Evolutionary conservation across 2,113 vertebrate genomes (phyloP).

Genomic region (Lepus europaeus): DNA sequence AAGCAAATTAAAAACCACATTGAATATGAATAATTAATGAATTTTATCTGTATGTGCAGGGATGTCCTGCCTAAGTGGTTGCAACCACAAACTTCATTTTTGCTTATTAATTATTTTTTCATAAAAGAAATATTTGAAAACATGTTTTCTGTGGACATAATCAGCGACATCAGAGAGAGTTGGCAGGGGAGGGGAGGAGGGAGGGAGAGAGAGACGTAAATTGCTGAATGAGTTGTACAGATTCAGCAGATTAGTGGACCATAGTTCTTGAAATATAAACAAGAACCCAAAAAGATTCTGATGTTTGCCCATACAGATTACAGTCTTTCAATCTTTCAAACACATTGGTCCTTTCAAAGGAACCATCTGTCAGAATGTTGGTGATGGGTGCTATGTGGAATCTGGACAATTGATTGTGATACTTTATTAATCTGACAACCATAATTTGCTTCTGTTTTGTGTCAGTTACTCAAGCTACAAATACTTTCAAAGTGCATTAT

Average conservation of each 20-base stretch:
- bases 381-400: background rate
- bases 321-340: background rate
- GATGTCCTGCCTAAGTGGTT: background rate
- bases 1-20: background rate
- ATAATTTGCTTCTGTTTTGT: background rate
- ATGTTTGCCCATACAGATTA: background rate
- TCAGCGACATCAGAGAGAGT: background rate
- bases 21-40: background rate
- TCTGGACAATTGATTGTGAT: background rate
- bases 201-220: background rate
- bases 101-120: background rate
- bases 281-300: background rate
- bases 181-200: no score
- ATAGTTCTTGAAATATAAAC: background rate
- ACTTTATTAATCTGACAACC: background rate
- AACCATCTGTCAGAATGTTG: background rate
- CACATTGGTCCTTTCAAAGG: background rate
- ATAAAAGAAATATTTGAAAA: constrained; percentile 4
- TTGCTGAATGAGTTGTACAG: background rate
- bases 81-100: background rate
- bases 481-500: background rate
- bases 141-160: background rate
- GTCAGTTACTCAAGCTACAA: background rate
- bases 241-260: background rate
- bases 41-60: background rate